phyloP scores from a whole-genome alignment of 2,888 invertebrate species.

The Biston stratarius region DNA sequence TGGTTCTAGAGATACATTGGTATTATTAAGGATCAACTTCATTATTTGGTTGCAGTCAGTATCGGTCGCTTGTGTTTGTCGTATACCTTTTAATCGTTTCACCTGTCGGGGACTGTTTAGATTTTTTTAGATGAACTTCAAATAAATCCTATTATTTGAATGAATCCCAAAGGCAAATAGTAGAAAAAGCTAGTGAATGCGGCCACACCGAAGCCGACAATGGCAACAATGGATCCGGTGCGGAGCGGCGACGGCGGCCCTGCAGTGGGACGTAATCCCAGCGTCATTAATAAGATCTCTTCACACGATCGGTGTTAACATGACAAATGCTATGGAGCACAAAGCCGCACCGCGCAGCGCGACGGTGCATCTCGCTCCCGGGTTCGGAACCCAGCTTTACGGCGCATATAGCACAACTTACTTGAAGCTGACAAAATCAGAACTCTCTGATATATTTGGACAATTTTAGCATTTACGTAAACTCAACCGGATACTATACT shows the following conservation, averaged over 20 bases:
- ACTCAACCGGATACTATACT: constrained; percentile 42
- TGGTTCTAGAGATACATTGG: constrained; percentile 22
- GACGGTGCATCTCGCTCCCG: constrained; percentile 54
- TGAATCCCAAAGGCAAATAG: constrained; percentile 65
- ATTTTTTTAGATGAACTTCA: constrained; percentile 48
- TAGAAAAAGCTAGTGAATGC: constrained; percentile 62
- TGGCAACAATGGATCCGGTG: constrained; percentile 58
- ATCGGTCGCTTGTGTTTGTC: constrained; percentile 14
- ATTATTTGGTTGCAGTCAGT: constrained; percentile 27
- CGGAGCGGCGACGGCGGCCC: constrained; percentile 3
- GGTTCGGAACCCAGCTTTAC: constrained; percentile 59
- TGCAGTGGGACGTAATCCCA: constrained; percentile 73
- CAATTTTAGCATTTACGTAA: constrained; percentile 31
- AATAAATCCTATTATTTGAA: constrained; percentile 67
- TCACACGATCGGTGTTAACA: constrained; percentile 84
- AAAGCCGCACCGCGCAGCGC: constrained; percentile 72
- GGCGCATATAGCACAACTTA: constrained; percentile 49
- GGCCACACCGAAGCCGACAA: constrained; percentile 60
- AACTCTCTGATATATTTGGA: constrained; percentile 1
- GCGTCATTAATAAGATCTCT: constrained; percentile 82
- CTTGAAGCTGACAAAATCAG: constrained; percentile 12
- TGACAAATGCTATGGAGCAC: constrained; percentile 78
- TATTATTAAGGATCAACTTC: constrained; percentile 30
- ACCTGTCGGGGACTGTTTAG: constrained; percentile 14
- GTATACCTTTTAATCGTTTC: constrained; percentile 7